Percentiles rank a stretch among this genome's conserved stretches.
Conservation (phyloP, 2,113 vertebrate species). For the Poeciliopsis prolifica region DNA sequence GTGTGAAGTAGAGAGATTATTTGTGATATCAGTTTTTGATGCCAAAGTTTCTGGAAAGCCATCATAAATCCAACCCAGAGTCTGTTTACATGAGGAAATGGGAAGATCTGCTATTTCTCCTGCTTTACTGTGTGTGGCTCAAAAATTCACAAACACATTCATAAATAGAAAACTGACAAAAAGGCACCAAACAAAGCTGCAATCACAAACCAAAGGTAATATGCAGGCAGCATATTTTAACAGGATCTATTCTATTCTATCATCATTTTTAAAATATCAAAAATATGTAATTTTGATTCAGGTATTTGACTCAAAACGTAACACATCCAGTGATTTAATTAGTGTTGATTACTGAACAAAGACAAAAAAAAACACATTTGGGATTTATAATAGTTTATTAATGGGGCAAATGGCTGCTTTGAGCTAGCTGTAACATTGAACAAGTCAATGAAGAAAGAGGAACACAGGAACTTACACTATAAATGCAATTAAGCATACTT, state of each 20-base stretch:
- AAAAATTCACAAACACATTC: conserved; percentile 8
- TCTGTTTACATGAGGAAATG: conserved; percentile 64
- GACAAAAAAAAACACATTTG: no score
- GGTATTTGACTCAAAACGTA: conserved; percentile 14
- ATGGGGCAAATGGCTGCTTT: no score
- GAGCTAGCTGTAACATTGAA: no score
- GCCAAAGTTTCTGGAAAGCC: conserved; percentile 44
- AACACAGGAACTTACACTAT: no score
- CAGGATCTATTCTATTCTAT: conserved; percentile 51
- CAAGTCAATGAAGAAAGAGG: no score
- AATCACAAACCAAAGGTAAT: conserved; percentile 31
- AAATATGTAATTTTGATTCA: background rate
- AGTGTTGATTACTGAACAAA: conserved; percentile 25
- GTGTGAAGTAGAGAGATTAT: conserved; percentile 4
- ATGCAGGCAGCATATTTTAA: conserved; percentile 14
- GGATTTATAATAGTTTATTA: background rate
- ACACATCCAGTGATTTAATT: conserved; percentile 57
- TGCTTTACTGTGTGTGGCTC: conserved; percentile 9
- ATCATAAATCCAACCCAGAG: conserved; percentile 48
- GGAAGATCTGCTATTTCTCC: conserved; percentile 57
- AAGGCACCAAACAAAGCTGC: conserved; percentile 15
- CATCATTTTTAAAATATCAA: conserved; percentile 26
- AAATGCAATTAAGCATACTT: no score
- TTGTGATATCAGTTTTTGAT: conserved; percentile 17
- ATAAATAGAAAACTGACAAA: conserved; percentile 1